Base-by-base conservation (phyloP, 2,113 vertebrate species). In the Chamaea fasciata region DNA sequence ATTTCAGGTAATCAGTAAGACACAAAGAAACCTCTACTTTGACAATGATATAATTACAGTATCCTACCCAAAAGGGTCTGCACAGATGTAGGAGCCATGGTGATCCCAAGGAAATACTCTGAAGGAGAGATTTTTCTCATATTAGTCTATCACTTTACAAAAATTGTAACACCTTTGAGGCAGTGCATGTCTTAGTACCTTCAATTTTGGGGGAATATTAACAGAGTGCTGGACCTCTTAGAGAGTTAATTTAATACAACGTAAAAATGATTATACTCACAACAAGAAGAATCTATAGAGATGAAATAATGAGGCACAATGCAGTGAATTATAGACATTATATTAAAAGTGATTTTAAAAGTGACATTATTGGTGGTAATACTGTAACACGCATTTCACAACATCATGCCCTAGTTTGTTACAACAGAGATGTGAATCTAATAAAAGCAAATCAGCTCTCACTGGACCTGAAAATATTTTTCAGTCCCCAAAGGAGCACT, bases 371-470 rank as follows among this genome's bases (percentile, higher is more conserved):
- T 83, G 55, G 53, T 62, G 23, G 64, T 77, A 86, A 92, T 74
- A 65, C 26, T 39, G 26, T 65, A 94, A 90, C 76, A 80, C 22
- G 63, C 24, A 83, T 95, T 87, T 93, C 2, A 1, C 75, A 86
- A 26, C 74, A 90, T 62, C 68, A 49, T 88, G 84, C 46, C 87
- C 70, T 47, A 76, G 46, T 80, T 90, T 93, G 90, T 83, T 91
- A 55, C 35, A 76, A 31, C 42, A 59, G 63, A 86, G 63, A 73
- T 83, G 59, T 23, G 63, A 87, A 55, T 74, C 70, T 94, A 83
- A 90, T 92, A 80, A 88, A 88, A 95, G 44, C 68, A 95, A 94
- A 95, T 90, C 79, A 95, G n/a, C 33, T 83, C 76, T 91, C 90
- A 52, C 31, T 83, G 71, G 91, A 77, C 78, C 64, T 83, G 50